phyloP scores from a whole-genome alignment of 2,113 vertebrate genomes.

The Macquaria ambigua region DNA sequence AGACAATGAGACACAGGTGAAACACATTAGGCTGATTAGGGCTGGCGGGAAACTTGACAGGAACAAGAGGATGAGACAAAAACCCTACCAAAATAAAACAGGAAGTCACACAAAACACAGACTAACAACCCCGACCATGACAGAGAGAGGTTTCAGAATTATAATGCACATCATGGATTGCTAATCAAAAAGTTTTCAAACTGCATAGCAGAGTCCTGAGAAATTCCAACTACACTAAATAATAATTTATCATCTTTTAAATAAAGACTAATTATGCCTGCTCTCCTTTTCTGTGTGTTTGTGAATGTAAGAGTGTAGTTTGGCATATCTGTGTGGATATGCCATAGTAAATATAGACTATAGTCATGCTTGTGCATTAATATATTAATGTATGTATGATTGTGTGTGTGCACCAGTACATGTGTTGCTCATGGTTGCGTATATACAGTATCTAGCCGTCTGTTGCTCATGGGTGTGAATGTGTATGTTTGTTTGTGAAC shows the following conservation, averaged over 20 bases:
- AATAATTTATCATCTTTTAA: constrained; percentile 45
- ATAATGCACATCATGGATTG: constrained; percentile 48
- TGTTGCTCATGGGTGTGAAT: constrained; percentile 25
- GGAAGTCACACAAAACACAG: no score
- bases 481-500: constrained; percentile 55
- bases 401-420: neutral
- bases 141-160: constrained; percentile 52
- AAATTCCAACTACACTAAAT: constrained; percentile 58
- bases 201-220: constrained; percentile 37
- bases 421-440: neutral
- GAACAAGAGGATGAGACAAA: no score
- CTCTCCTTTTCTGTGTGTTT: constrained; percentile 2
- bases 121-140: no score
- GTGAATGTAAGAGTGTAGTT: neutral
- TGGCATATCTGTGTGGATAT: constrained; percentile 1
- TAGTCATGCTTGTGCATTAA: constrained; percentile 11
- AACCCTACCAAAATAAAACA: no score
- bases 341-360: constrained; percentile 9
- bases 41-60: no score
- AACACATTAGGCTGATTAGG: no score
- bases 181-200: constrained; percentile 72
- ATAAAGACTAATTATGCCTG: constrained; percentile 49
- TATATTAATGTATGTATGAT: constrained; percentile 17
- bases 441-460: neutral
- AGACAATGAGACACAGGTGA: no score